phyloP scores from a whole-genome alignment of 2,888 invertebrate species.

The Atrina japonica region DNA sequence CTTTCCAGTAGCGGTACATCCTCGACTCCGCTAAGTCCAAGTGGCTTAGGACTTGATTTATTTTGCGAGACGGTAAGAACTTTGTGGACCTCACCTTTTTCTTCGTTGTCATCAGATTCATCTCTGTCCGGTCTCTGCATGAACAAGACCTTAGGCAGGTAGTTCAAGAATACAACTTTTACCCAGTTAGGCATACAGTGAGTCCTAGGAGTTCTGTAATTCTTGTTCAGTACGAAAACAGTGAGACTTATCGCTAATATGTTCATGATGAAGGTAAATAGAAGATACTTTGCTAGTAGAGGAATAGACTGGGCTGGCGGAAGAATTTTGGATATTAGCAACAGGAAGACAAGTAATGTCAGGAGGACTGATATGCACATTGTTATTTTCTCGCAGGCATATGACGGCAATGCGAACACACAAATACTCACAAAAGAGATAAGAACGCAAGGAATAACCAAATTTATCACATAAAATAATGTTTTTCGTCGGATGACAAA shows the following conservation, averaged over 20 bases:
- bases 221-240: conserved; percentile 99
- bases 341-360: conserved; percentile 98
- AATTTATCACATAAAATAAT: conserved; percentile 98
- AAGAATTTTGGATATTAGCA: conserved; percentile 98
- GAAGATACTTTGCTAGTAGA: conserved; percentile 98
- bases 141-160: conserved; percentile 93
- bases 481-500: conserved; percentile 98
- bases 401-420: conserved; percentile 98
- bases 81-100: too few relatives aligned
- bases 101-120: conserved; percentile 72
- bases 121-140: conserved; percentile 99
- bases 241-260: conserved; percentile 99
- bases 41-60: too few relatives aligned
- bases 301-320: conserved; percentile 98
- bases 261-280: conserved; percentile 99
- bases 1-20: too few relatives aligned
- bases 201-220: conserved; percentile 96
- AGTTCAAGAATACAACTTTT: conserved; percentile 94
- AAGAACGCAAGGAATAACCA: conserved; percentile 98
- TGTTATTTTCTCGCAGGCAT: conserved; percentile 95
- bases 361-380: conserved; percentile 97
- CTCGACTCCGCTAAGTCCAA: too few relatives aligned
- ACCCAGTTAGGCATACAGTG: conserved; percentile 99
- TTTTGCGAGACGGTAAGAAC: too few relatives aligned
- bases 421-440: conserved; percentile 99